Evolutionary conservation across 2,888 invertebrate species (phyloP), one percentile per base, ranked within the genome.

Genomic region (Drosophila hamatofila): DNA sequence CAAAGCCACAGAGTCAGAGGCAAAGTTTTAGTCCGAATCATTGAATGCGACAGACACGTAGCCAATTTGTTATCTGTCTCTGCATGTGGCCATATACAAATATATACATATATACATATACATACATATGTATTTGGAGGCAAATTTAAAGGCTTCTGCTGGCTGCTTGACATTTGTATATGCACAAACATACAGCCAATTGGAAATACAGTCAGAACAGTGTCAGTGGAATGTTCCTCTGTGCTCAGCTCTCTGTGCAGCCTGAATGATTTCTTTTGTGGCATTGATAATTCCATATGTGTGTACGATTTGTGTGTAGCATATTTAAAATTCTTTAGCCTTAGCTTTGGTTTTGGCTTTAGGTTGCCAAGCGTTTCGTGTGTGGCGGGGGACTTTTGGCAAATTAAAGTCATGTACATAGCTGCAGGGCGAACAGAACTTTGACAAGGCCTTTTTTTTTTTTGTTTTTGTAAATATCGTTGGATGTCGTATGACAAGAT

Each of bases 231-330:
- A 64, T 69, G 64, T 52, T 30, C 51, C 39, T 70, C 51, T 76
- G 58, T 67, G 46, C 61, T 72, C 68, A 52, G 65, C 58, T 80
- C 67, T 68, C 80, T 77, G 64, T 74, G 64, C 76, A 55, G 83
- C 66, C 82, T 72, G 76, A 84, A 87, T 84, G 83, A 81, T 79
- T 87, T 79, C 81, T 63, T 81, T 84, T 87, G 74, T 89, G 70
- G 63, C 61, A 88, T 83, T 84, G 89, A 88, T 87, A 87, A 76
- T 84, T 72, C 48, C 42, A 37, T 62, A 35, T 33, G 27, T 11
- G 16, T 41, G 18, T 67, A 48, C 51, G 51, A 42, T 30, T 61
- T 27, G 52, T 57, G 55, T 56, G 16, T 62, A 44, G 59, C 64
- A 61, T 62, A 65, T 80, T 75, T 70, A 69, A 77, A 83, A 85